Base-by-base conservation (phyloP, 2,113 vertebrate species). In the Thymallus thymallus region DNA sequence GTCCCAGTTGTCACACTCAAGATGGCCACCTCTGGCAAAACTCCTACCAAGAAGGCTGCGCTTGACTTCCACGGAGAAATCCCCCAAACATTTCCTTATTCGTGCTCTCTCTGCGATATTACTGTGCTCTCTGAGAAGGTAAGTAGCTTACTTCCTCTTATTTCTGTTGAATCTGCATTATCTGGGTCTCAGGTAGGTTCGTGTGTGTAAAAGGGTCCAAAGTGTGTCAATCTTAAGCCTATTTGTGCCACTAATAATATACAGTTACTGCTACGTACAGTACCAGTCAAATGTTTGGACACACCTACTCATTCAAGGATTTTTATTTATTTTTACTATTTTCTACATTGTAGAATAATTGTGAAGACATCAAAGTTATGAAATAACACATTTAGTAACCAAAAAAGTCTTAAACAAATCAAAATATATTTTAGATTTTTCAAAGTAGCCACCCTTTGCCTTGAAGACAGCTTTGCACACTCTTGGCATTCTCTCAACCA, bases 91-190 rank as follows among this genome's bases (percentile, higher is more conserved):
- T 92, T 75, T 85, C 92, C 92, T 2, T 84, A 91, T 61, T 80
- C 85, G 4, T 93, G 92, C 72, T 79, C 81, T 62, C 88, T 93
- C 70, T 93, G 92, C 75, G 82, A 88, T 14, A 85, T 91, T 69
- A 85, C 87, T 55, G 88, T 90, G 22, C 79, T 87, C 73, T 89
- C 89, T 3, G 82, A 82, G 66, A 87, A 78, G 92, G 91, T 92
- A 85, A 89, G 90, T 90, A 76, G 55, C n/a, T 78, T 51, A 26
- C 60, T 73, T 65, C 69, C 46, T 35, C 12, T 30, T 26, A 64
- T 60, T 60, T 60, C n/a, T 61, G 48, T 48, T 14, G 29, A 69
- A 24, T 29, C 46, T 63, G 46, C 46, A 56, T 26, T 56, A 10
- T 62, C 9, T 60, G 56, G 56, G 56, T 60, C 56, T 51, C 58